Conservation (phyloP, 2,797 vertebrate species). For the Microtus obscurus region DNA sequence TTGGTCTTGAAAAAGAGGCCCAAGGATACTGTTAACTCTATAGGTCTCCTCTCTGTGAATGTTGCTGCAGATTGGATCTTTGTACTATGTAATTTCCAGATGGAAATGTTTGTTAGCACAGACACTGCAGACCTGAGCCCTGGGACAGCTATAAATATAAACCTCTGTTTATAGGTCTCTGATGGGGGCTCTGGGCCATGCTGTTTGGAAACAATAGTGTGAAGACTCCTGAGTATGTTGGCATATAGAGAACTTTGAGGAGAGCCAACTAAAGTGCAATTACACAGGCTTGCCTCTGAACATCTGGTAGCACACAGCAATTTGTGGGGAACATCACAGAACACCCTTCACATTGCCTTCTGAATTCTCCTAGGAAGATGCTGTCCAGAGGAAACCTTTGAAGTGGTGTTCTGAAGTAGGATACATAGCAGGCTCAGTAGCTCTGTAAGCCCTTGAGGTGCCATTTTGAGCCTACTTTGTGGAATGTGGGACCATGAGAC, state of each 20-base stretch:
- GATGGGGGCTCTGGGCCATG: not conserved
- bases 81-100: not conserved
- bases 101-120: not conserved
- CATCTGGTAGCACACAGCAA: not conserved
- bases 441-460: not conserved
- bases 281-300: not conserved
- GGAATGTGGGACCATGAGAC: not conserved
- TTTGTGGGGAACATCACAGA: not conserved
- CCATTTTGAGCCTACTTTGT: not conserved
- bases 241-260: not conserved
- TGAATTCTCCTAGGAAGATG: not conserved
- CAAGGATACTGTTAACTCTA: slow-evolving; percentile 40
- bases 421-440: too few relatives aligned
- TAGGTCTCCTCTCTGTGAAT: not conserved
- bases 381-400: not conserved
- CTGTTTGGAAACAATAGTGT: not conserved
- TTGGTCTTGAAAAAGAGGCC: slow-evolving; percentile 35
- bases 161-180: not conserved
- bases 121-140: not conserved
- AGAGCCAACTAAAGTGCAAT: not conserved
- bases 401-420: not conserved
- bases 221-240: not conserved
- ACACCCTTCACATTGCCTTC: not conserved
- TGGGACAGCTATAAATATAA: not conserved
- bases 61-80: not conserved